Conservation (phyloP, 2,797 vertebrate genomes). For the Ciconia nigra region DNA sequence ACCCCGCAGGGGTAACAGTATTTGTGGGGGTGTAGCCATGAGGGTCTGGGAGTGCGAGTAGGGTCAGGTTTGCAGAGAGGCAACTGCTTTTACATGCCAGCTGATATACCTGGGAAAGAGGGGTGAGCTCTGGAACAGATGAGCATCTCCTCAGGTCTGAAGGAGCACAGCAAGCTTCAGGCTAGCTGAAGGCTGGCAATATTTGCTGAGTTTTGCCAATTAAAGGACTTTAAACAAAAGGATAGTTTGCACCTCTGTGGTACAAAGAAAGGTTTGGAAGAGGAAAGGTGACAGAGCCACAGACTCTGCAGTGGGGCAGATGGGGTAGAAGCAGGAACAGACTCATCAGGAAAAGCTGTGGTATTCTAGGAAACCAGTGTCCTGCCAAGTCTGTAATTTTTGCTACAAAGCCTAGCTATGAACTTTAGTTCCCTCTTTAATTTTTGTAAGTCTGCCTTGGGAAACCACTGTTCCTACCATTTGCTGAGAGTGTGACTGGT, state of each 20-base stretch:
- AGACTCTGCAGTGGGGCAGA: not conserved
- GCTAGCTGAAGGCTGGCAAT: not conserved
- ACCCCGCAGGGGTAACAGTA: fast-evolving
- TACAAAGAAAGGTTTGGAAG: not conserved
- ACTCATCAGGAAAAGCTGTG: not conserved
- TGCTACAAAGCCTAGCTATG: not conserved
- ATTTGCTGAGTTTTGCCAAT: not conserved
- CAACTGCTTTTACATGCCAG: fast-evolving
- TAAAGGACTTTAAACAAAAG: not conserved
- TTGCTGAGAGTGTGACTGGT: not conserved
- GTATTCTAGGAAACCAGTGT: not conserved
- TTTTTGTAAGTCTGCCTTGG: not conserved
- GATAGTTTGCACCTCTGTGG: not conserved
- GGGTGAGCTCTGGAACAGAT: not conserved
- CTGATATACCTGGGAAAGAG: fast-evolving
- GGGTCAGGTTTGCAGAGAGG: not conserved
- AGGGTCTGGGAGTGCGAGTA: not conserved
- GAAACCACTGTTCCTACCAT: not conserved
- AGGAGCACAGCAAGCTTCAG: not conserved
- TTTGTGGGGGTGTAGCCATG: fast-evolving
- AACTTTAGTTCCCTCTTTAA: not conserved
- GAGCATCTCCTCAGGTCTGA: not conserved
- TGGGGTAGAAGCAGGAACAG: not conserved
- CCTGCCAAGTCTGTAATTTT: not conserved
- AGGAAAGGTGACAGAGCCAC: not conserved